These are phyloP conservation scores for Drosophila nigrodunni DNA, from an alignment of 1,140 invertebrate species.

Conservation along the genomic window DNA sequence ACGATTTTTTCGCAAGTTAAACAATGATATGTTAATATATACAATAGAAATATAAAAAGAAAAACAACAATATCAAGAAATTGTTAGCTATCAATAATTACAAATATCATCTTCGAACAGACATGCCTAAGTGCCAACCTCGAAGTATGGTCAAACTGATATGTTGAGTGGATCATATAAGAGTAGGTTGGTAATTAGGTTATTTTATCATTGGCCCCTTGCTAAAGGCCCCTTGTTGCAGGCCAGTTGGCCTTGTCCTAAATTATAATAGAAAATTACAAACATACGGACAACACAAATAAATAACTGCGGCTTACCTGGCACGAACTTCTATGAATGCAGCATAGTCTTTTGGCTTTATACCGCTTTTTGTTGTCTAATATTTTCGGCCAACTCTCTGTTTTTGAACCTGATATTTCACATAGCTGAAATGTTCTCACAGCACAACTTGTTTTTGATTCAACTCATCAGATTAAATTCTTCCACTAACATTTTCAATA, in stretches of 20 bases:
- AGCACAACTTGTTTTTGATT: conserved; percentile 24
- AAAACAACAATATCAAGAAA: too few species aligned
- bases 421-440: conserved; percentile 20
- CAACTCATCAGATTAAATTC: neutral
- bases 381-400: conserved; percentile 33
- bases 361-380: conserved; percentile 25
- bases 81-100: neutral
- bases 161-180: conserved; percentile 8
- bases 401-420: conserved; percentile 70
- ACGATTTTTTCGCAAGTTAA: too few species aligned
- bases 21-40: too few species aligned
- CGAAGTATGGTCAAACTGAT: conserved; percentile 16
- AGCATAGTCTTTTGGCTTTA: neutral
- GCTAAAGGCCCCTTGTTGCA: neutral
- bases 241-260: conserved; percentile 11
- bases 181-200: conserved; percentile 7
- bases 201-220: neutral
- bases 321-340: neutral
- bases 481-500: conserved; percentile 47
- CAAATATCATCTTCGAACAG: conserved; percentile 39
- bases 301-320: conserved; percentile 10
- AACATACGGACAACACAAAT: neutral
- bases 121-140: neutral
- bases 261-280: conserved; percentile 3
- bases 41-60: too few species aligned